Evolutionary conservation across 1,140 invertebrate species (phyloP).

Genomic region (Mizuhopecten yessoensis): DNA sequence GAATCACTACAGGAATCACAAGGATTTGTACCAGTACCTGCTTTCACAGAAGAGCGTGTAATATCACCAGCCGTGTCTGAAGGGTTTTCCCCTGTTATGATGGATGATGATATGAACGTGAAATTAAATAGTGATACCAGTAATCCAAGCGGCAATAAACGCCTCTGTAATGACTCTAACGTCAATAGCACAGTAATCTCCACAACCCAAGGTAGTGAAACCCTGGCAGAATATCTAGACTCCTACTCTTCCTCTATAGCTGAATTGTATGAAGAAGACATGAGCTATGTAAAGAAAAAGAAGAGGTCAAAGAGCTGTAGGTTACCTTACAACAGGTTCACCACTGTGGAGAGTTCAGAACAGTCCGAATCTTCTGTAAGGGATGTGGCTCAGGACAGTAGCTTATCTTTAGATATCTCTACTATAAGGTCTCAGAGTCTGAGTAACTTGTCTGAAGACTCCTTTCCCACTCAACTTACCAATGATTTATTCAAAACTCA

Average conservation of each 20-base stretch:
- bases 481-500: not conserved
- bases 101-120: not conserved
- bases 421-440: not conserved
- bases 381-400: not conserved
- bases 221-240: not conserved
- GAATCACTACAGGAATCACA: slow-evolving; percentile 46
- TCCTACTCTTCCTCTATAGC: not conserved
- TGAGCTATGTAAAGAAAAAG: slow-evolving; percentile 24
- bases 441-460: not conserved
- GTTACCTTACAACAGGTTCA: not conserved
- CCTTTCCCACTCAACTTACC: not conserved
- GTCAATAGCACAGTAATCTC: not conserved
- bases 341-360: not conserved
- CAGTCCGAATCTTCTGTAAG: not conserved
- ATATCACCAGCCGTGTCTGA: slow-evolving; percentile 57
- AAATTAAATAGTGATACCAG: not conserved
- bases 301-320: not conserved
- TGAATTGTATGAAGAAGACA: not conserved
- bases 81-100: slow-evolving; percentile 58
- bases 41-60: slow-evolving; percentile 28
- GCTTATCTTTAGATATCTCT: not conserved
- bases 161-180: not conserved
- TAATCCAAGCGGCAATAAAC: not conserved
- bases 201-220: not conserved
- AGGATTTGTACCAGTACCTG: slow-evolving; percentile 50